Evolutionary conservation across 2,113 vertebrate genomes (phyloP), one percentile per base, ranked within the genome.

Genomic region (Urocynchramus pylzowi): DNA sequence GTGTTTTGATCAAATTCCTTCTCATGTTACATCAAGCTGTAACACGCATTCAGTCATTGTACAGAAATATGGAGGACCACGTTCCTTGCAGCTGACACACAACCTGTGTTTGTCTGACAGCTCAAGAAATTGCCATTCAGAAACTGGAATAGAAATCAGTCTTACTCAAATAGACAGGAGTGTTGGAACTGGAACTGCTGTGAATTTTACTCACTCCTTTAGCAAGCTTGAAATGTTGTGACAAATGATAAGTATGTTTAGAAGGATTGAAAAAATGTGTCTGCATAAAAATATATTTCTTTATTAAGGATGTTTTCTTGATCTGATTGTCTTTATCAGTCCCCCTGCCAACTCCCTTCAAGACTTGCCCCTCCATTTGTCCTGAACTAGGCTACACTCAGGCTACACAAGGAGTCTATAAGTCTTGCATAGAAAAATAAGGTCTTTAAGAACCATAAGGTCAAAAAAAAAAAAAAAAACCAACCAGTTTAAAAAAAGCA

Each of bases 1-100:
- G 63, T 13, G 7, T 91, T 94, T 95, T 91, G 64, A 95, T 95
- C 81, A 84, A 63, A 87, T 87, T 78, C 49, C 20, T 42, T 80
- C 60, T 84, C 7, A 5, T 75, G 49, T 42, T 92, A 39, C 30
- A 76, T 81, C 41, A 73, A 91, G 59, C 47, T 89, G 63, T 59
- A 89, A 49, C 53, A 82, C 47, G 7, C 19, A 26, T 44, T 42
- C 50, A 54, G 81, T 44, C 14, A 6, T 70, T 64, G 57, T 45
- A 65, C 30, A 56, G 50, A 69, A 88, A 76, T 57, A 47, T 13
- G 33, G 63, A 85, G 41, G 57, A 44, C 23, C n/a, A 60, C 45
- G 35, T 59, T 85, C 47, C 24, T 27, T 56, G 60, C 31, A 91
- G 35, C 23, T 84, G 53, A 54, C 41, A 60, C 23, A 65, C 11